Evolutionary conservation across 2,888 invertebrate species (phyloP), one percentile per base, ranked within the genome.

Genomic region (Epiblema foenella): DNA sequence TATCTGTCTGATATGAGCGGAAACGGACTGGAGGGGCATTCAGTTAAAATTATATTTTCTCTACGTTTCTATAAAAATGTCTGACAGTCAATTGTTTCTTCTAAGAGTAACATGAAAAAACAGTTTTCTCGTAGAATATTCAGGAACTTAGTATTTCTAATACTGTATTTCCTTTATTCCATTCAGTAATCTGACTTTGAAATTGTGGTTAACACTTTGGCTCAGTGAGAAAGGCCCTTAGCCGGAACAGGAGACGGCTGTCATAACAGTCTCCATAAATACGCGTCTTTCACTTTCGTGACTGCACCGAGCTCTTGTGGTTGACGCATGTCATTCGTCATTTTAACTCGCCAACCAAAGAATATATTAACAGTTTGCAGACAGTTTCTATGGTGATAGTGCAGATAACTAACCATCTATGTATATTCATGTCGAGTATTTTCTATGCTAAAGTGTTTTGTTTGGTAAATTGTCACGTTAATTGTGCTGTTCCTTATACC

Each of bases 221-320:
- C 51, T 33, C 15, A 52, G 63, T 52, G 18, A 52, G 51, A 62
- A 62, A 52, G 49, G 49, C 17, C 49, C 33, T 63, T 37, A 51
- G 51, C 51, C 60, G 54, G n/a, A 7, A 46, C 68, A 69, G 63
- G 69, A 62, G 42, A 71, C 46, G 62, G 49, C 67, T 71, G 71
- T 71, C 67, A 71, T 62, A 72, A 72, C 68, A 68, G 49, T 37
- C 51, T 33, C 42, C 65, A 65, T 65, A 69, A 69, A 69, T 65
- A 65, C 65, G n/a, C 52, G 59, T 68, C 70, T 80, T 80, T 82
- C 79, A 80, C 79, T 83, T 78, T 85, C 85, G 85, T 84, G 86
- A 83, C 82, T 80, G 68, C 54, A 52, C 78, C 78, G 77, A 78
- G 80, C 81, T 77, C 79, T 75, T 60, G 72, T 68, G 66, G 67